phyloP scores from a whole-genome alignment of 2,888 invertebrate genomes.

The Hedya salicella region DNA sequence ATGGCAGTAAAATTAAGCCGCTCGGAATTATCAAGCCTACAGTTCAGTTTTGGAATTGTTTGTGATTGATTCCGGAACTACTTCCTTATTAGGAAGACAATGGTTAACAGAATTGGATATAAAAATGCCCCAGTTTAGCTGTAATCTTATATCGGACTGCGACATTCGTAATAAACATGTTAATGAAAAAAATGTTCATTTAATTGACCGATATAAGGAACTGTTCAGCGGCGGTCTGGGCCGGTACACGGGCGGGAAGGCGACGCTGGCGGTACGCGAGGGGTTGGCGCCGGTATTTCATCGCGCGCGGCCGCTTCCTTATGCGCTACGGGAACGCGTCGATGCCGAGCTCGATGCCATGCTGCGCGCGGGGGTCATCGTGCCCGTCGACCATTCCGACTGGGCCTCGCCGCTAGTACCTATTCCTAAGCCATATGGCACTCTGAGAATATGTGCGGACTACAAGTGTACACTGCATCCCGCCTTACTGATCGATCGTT shows the following conservation, averaged over 20 bases:
- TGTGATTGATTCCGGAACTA: slow-evolving; percentile 1
- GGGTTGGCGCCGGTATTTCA: background rate
- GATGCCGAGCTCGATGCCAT: slow-evolving; percentile 13
- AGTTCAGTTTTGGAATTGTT: background rate
- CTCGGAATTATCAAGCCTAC: background rate
- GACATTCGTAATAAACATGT: background rate
- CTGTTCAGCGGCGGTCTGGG: slow-evolving; percentile 6
- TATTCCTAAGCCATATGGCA: slow-evolving; percentile 29
- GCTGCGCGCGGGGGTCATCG: slow-evolving; percentile 3
- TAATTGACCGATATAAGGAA: slow-evolving; percentile 9
- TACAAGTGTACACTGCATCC: slow-evolving; percentile 15
- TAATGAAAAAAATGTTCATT: background rate
- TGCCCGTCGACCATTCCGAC: slow-evolving; percentile 27
- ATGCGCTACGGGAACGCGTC: slow-evolving; percentile 5
- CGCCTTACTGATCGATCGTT: slow-evolving; percentile 18
- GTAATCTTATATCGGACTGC: background rate
- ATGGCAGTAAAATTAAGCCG: background rate
- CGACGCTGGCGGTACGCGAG: slow-evolving; percentile 1
- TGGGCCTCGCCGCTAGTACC: slow-evolving; percentile 37
- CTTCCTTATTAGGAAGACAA: slow-evolving; percentile 2
- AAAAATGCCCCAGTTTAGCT: background rate
- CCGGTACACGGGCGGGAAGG: background rate
- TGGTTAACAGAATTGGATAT: slow-evolving; percentile 12
- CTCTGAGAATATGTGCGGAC: slow-evolving; percentile 31
- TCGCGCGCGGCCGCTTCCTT: background rate